phyloP scores from a whole-genome alignment of 2,888 invertebrate genomes.

The Hofmannophila pseudospretella region DNA sequence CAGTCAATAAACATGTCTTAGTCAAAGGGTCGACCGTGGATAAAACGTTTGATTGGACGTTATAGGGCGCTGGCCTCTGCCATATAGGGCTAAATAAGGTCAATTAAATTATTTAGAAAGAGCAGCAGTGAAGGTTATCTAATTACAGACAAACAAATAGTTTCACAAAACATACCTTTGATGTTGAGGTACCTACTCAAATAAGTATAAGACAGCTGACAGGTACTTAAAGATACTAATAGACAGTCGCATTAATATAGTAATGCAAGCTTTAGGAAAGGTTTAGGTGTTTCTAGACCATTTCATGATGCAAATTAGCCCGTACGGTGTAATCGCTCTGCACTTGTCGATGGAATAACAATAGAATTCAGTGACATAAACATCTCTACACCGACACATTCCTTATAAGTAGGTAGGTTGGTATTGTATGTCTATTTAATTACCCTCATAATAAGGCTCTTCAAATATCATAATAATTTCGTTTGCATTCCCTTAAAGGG shows the following conservation, averaged over 20 bases:
- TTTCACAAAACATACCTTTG: too few relatives aligned
- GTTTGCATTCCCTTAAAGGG: neutral
- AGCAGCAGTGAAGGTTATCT: too few relatives aligned
- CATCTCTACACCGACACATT: constrained; percentile 1
- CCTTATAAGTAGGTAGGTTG: neutral
- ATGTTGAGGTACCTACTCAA: too few relatives aligned
- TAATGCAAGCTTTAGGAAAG: neutral
- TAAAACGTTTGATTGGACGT: constrained; percentile 36
- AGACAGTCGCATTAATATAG: too few relatives aligned
- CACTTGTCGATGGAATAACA: constrained; percentile 7
- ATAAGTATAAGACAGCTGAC: too few relatives aligned
- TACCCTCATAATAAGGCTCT: neutral
- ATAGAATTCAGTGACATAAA: constrained; percentile 6
- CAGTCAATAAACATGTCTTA: constrained; percentile 5
- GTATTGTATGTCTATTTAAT: neutral
- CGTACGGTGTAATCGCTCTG: constrained; percentile 12
- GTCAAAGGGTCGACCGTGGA: constrained; percentile 5
- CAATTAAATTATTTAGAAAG: constrained; percentile 57
- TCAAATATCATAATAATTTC: neutral
- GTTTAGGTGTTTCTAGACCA: neutral
- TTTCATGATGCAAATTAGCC: constrained; percentile 10
- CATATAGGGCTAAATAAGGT: constrained; percentile 48
- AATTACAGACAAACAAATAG: too few relatives aligned
- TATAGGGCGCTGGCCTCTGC: constrained; percentile 52
- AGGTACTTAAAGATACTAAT: too few relatives aligned